Evolutionary conservation across 2,113 vertebrate genomes (phyloP), one percentile per base, ranked within the genome.

Genomic region (Anas platyrhynchos): DNA sequence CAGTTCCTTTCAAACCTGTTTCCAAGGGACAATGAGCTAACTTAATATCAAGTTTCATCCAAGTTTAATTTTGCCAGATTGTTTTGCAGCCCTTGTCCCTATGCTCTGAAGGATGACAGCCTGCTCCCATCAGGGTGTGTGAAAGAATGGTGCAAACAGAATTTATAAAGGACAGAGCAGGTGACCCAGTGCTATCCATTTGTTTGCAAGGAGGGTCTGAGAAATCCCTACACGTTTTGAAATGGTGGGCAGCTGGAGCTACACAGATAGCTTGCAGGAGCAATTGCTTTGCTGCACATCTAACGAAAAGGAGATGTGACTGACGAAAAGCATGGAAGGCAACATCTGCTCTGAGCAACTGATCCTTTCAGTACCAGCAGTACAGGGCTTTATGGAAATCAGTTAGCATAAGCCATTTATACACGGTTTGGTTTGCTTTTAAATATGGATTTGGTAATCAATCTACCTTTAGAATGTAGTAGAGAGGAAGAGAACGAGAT

Each of bases 141-240:
- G 56, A 63, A 75, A 13, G 21, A 84, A 31, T 13, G 13, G 36
- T 38, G 14, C 26, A 59, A 5, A 38, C 22, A 14, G 61, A 71
- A 46, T 7, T 52, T 13, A 3, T 20, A 16, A 63, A 81, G 25
- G 46, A 55, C 7, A 22, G 3, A 88, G 32, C 2, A 46, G 7
- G 12, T 15, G 11, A 62, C 46, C 34, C 9, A 25, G 12, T 34
- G 21, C 41, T 72, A 55, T 0, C 32, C 6, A 3, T 21, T 22
- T 23, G 21, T 65, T 61, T 46, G 23, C 63, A 61, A 63, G 43
- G 8, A 69, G 7, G 50, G 12, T 29, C 36, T 82, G 52, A 63
- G 89, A 91, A 86, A 55, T 32, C 15, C 17, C 7, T 27, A 1
- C 12, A 2, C 2, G 1, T 29, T 66, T 66, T 2, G n/a, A 26